Evolutionary conservation across 2,113 vertebrate genomes (phyloP).

Genomic region (Petrocephalus zakoni): DNA sequence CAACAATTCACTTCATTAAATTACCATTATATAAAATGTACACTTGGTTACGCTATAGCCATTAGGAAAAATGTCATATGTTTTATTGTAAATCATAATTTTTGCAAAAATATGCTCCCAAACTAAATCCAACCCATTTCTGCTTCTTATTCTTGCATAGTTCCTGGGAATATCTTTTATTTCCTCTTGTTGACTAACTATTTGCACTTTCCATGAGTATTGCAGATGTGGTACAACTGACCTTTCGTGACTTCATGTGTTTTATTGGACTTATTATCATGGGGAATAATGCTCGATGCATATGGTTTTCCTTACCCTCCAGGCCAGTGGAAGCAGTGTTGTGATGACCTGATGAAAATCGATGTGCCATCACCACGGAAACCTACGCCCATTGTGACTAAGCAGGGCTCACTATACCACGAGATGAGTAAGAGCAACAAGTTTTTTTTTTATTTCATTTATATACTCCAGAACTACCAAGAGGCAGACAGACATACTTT

Average conservation of each 20-base stretch:
- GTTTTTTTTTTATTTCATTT: background rate
- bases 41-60: too few species aligned
- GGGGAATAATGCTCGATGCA: background rate
- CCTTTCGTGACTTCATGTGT: background rate
- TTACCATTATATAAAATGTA: too few species aligned
- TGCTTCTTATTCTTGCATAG: background rate
- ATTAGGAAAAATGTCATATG: too few species aligned
- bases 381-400: conserved; percentile 42
- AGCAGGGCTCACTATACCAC: conserved; percentile 74
- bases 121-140: background rate
- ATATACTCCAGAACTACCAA: background rate
- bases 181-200: background rate
- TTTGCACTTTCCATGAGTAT: background rate
- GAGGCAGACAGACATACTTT: background rate
- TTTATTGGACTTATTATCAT: background rate
- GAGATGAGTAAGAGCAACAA: conserved; percentile 68
- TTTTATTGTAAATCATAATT: too few species aligned
- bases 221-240: background rate
- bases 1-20: too few species aligned
- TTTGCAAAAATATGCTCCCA: too few species aligned
- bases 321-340: conserved; percentile 80
- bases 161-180: background rate
- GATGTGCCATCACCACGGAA: conserved; percentile 58
- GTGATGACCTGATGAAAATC: conserved; percentile 73
- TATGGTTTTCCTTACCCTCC: conserved; percentile 10